Conservation (phyloP, 1,140 invertebrate species). For the Pinna nobilis region DNA sequence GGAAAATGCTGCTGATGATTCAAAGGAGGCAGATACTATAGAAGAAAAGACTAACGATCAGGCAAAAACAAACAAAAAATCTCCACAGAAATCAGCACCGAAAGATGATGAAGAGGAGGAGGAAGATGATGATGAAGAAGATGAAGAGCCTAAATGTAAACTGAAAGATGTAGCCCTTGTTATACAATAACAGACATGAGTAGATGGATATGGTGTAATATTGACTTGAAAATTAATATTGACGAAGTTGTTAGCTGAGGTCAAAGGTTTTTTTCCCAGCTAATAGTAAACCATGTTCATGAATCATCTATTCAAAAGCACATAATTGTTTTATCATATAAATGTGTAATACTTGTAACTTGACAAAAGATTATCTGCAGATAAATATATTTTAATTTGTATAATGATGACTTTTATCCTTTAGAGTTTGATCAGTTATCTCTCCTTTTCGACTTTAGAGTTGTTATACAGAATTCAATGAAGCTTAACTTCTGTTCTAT, state of each 20-base stretch:
- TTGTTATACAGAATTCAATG: no score
- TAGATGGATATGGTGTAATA: neutral
- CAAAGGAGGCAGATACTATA: neutral
- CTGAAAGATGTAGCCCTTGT: no score
- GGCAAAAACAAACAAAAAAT: neutral
- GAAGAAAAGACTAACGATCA: constrained; percentile 23
- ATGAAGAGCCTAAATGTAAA: constrained; percentile 31
- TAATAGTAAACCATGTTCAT: neutral
- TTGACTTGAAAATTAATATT: constrained; percentile 30
- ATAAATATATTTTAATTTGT: no score
- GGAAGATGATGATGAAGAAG: constrained; percentile 27
- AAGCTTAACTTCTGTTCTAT: no score
- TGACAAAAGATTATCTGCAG: no score
- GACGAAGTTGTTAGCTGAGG: constrained; percentile 33
- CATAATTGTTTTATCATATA: neutral
- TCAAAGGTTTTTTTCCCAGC: constrained; percentile 38
- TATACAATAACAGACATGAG: neutral
- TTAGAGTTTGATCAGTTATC: no score
- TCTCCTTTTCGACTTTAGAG: no score
- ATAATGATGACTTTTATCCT: no score
- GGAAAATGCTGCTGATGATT: neutral
- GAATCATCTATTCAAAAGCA: neutral
- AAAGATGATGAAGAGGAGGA: neutral
- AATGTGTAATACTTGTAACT: no score
- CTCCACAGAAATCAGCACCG: neutral